Conservation (phyloP, 2,888 invertebrate genomes). For the Anthrax anthrax region DNA sequence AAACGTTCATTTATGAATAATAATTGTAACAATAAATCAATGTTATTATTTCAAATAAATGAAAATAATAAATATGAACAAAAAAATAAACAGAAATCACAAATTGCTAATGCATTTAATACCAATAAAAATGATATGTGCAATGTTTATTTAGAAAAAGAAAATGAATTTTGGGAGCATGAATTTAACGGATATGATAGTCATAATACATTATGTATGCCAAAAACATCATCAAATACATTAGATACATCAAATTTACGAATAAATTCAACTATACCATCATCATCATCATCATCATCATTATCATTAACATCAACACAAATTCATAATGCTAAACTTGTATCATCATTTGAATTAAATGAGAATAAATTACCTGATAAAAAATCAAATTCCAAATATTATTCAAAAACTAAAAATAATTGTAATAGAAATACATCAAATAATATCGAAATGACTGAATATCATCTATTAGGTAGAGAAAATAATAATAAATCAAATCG, state of each 20-base stretch:
- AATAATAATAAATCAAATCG: not conserved
- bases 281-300: not conserved
- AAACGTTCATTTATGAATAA: not conserved
- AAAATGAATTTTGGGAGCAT: too few species aligned
- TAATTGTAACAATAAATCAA: not conserved
- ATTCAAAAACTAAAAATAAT: not conserved
- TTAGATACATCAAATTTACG: too few species aligned
- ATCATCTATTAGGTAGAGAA: not conserved
- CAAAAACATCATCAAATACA: too few species aligned
- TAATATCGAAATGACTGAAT: constrained; percentile 2
- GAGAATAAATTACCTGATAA: not conserved
- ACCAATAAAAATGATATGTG: too few species aligned
- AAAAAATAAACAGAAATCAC: too few species aligned
- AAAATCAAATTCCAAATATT: too few species aligned
- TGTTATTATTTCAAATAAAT: not conserved
- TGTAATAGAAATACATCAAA: not conserved
- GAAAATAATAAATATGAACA: not conserved
- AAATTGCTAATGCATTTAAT: too few species aligned
- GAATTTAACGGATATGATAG: too few species aligned
- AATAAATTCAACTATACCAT: not conserved
- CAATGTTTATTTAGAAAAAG: too few species aligned
- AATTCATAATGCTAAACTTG: too few species aligned
- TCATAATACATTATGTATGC: too few species aligned
- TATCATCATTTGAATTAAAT: not conserved
- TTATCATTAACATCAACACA: too few species aligned